Evolutionary conservation across 2,113 vertebrate genomes (phyloP).

Genomic region (Leptosomus discolor): DNA sequence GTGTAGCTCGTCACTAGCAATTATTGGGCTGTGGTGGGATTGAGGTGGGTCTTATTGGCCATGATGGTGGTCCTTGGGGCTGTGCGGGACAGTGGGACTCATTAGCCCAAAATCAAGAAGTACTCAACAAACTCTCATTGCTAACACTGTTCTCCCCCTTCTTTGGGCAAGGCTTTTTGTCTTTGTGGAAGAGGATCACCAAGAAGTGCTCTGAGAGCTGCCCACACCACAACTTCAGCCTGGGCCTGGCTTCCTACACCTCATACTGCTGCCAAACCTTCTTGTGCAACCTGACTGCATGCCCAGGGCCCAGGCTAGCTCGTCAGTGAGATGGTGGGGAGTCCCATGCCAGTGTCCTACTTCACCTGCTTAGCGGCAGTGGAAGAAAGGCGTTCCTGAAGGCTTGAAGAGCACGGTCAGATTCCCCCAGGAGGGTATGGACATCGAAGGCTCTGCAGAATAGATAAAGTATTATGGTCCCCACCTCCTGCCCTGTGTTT

Average conservation of each 20-base stretch:
- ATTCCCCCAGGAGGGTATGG: background rate
- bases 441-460: accelerated
- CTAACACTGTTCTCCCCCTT: background rate
- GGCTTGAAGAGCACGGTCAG: background rate
- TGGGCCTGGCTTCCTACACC: constrained; percentile 46
- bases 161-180: background rate
- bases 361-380: background rate
- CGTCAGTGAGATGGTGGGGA: background rate
- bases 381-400: background rate
- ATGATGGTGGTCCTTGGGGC: background rate
- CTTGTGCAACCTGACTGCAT: constrained; percentile 32
- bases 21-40: background rate
- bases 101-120: background rate
- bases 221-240: constrained; percentile 11
- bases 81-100: background rate
- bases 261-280: constrained; percentile 44
- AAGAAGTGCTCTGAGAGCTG: constrained; percentile 59
- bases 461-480: background rate
- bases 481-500: background rate
- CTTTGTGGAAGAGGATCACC: constrained; percentile 52
- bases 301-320: constrained; percentile 17
- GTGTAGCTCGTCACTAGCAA: background rate
- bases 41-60: background rate
- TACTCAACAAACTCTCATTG: accelerated
- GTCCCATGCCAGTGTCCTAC: background rate